phyloP scores from a whole-genome alignment of 1,140 invertebrate species.

The Pantala flavescens region DNA sequence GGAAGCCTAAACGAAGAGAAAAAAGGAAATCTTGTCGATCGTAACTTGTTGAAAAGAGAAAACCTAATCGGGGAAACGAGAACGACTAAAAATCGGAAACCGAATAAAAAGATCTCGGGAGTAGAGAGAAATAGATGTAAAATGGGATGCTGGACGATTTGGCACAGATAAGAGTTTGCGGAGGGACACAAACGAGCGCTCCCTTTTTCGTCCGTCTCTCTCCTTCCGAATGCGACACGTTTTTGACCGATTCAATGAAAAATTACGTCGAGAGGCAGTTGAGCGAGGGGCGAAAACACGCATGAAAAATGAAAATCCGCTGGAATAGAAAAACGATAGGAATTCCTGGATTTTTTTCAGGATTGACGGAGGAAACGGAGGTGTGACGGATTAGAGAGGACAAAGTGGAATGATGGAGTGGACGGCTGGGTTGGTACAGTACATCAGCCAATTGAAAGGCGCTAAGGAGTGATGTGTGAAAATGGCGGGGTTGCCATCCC shows the following conservation, averaged over 20 bases:
- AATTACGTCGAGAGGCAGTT: neutral
- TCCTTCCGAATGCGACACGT: neutral
- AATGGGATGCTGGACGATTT: too few species aligned
- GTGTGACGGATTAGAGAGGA: neutral
- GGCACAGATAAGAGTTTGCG: too few species aligned
- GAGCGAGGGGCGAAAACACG: neutral
- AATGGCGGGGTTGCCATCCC: neutral
- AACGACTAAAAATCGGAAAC: too few species aligned
- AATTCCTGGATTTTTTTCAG: neutral
- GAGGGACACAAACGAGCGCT: too few species aligned
- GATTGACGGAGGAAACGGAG: neutral
- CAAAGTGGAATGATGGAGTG: conserved; percentile 5
- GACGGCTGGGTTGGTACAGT: neutral
- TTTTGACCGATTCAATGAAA: conserved; percentile 7
- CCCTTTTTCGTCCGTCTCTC: neutral
- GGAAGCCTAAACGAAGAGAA: too few species aligned
- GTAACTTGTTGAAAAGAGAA: too few species aligned
- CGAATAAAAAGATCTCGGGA: too few species aligned
- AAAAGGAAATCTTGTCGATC: too few species aligned
- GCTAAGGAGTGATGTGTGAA: conserved; percentile 8
- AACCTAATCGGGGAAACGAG: too few species aligned
- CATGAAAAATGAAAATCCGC: neutral
- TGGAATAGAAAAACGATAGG: neutral
- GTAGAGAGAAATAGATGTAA: too few species aligned
- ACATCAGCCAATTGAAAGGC: conserved; percentile 5